These are phyloP conservation scores for Prunella himalayana DNA, from an alignment of 2,113 vertebrate genomes.

Conservation along the genomic window DNA sequence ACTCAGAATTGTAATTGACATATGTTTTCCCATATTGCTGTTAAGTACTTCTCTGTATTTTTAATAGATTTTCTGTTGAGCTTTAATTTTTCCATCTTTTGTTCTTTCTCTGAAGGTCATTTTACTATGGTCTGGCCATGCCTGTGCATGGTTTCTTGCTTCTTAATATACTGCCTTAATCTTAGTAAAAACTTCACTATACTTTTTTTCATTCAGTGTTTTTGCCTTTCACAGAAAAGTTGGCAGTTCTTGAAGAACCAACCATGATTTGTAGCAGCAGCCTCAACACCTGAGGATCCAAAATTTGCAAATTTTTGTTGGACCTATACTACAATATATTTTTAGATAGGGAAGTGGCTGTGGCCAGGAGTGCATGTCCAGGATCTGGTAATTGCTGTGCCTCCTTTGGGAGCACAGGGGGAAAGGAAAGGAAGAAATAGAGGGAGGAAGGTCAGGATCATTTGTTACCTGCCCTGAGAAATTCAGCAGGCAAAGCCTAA, in stretches of 20 bases:
- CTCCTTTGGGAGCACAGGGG: not conserved
- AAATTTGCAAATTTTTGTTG: not conserved
- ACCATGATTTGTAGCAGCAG: not conserved
- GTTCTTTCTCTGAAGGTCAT: not conserved
- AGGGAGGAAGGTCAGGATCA: not conserved
- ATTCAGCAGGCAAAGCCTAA: not conserved
- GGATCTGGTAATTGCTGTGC: not conserved
- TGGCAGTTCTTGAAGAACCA: not conserved
- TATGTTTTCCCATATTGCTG: not conserved
- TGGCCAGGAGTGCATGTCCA: not conserved
- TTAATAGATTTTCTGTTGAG: not conserved
- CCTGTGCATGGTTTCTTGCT: not conserved
- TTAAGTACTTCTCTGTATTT: not conserved
- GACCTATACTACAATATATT: not conserved
- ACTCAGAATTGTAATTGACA: not conserved
- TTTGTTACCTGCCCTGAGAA: not conserved
- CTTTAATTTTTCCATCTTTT: not conserved
- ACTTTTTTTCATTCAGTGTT: not conserved
- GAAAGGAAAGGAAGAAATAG: not conserved
- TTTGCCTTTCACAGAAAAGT: not conserved
- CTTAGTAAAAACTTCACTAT: not conserved
- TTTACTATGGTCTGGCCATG: not conserved
- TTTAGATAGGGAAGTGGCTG: not conserved
- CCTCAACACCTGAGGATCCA: not conserved
- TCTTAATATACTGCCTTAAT: not conserved